Base-by-base conservation (phyloP, 2,113 vertebrate genomes). In the Nesoenas mayeri region DNA sequence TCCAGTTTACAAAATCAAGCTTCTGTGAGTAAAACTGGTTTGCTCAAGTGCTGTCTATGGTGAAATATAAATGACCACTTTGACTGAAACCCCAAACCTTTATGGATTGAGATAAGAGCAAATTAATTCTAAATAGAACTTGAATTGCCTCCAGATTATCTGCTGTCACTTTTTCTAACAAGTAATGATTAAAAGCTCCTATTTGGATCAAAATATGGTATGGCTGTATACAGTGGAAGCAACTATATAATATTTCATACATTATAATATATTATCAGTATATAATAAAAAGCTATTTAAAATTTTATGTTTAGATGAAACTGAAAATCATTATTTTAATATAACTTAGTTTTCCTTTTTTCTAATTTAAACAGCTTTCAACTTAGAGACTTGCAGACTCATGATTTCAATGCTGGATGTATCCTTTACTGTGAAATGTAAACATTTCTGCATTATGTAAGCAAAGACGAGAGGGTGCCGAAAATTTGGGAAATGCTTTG, bases 381-480 rank as follows among this genome's bases (percentile, higher is more conserved):
- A 98, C 96, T 70, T 99, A 96, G 99, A 99, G 88, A 99, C 99
- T 21, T 99, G 99, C 96, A 98, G 98, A 64, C 98, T 99, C 91
- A 99, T 99, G 99, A 98, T 99, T 96, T 98, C 97, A 83, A 99
- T 99, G 99, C 93, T 99, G 97, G 99, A 99, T 78, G 99, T 99
- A 99, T 99, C 99, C 98, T 99, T 99, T 96, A 9, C 8, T 51
- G 18, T 10, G n/a, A 74, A 89, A 58, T 54, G 24, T 42, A 72
- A 95, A 70, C 6, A n/a, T 61, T 71, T 91, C 66, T 78, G 22
- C n/a, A 64, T 91, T 47, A 40, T 3, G 1, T 65, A 83, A 85
- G 83, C 51, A 90, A 85, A 93, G 51, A 72, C 80, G 54, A 64
- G 47, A 89, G 28, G 29, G 11, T 2, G 2, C 22, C 36, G 21